These are phyloP conservation scores for Cancer borealis DNA, from an alignment of 2,888 invertebrate genomes.

Conservation along the genomic window DNA sequence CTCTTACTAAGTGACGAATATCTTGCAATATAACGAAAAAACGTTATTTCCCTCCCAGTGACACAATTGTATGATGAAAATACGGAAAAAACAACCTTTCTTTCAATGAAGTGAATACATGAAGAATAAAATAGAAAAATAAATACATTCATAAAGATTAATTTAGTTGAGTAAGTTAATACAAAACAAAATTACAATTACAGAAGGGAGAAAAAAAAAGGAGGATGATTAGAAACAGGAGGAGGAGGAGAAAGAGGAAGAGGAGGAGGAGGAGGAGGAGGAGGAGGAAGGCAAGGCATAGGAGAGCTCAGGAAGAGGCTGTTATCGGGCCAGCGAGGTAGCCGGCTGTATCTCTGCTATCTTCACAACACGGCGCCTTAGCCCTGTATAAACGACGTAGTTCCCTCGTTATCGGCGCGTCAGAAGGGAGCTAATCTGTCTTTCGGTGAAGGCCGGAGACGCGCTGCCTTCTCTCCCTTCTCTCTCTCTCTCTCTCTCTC, in stretches of 20 bases:
- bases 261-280: background rate
- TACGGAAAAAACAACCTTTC: no score
- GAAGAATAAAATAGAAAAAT: no score
- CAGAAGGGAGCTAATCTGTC: conserved; percentile 34
- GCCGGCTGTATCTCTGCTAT: background rate
- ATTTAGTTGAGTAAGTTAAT: no score
- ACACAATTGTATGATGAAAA: no score
- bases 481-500: background rate
- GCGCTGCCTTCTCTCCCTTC: background rate
- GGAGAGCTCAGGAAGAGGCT: background rate
- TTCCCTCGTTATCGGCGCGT: conserved; percentile 3
- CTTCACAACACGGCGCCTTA: background rate
- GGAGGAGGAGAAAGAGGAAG: background rate
- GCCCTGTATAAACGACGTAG: background rate
- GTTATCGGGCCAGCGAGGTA: background rate
- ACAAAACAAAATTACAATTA: no score
- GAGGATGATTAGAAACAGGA: background rate
- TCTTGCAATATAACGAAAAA: no score
- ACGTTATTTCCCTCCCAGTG: no score
- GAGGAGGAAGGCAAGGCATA: background rate
- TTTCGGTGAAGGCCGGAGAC: background rate
- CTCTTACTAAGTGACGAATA: no score
- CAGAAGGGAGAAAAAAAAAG: no score
- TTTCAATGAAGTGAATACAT: no score
- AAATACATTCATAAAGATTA: no score